Evolutionary conservation across 2,797 vertebrate genomes (phyloP), one percentile per base, ranked within the genome.

Genomic region (Sebastes itinus): DNA sequence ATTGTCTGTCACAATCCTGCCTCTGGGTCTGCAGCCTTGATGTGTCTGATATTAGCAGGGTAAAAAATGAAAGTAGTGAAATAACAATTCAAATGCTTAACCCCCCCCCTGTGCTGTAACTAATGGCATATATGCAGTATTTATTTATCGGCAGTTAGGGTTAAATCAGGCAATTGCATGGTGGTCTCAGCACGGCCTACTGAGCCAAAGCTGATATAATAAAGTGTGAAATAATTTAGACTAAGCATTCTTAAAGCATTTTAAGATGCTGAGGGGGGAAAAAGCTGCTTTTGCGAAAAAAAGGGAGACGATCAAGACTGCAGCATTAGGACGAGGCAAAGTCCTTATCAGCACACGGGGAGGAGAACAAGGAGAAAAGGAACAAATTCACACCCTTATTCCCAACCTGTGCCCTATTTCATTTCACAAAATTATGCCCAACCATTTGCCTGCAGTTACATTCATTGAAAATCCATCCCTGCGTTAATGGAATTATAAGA

Each of bases 401-500:
- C 81, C n/a, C 25, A 92, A 91, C 88, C 83, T 92, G 87, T 75
- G 87, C 85, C 77, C 81, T 92, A 91, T 94, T 93, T 93, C 90
- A 92, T 94, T 93, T 94, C 86, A 92, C 86, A 90, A 92, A 95
- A 93, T 94, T 92, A 92, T 93, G 89, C 86, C 88, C 76, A 84
- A 87, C 86, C 82, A 87, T 93, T 94, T 90, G 92, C 94, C 93
- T 82, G 92, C 85, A 94, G 94, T 93, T 94, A 93, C 90, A 93
- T 90, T 92, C 94, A 94, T 93, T 94, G 92, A 94, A 96, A 96
- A 95, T 95, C 94, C 87, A 95, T 94, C 78, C 77, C 81, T 81
- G 88, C 56, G 82, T 93, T 95, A 95, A 96, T 95, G 91, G 93
- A 96, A 95, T 95, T 95, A 95, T 95, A 95, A 96, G 93, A 95